Evolutionary conservation across 2,888 invertebrate genomes (phyloP), one percentile per base, ranked within the genome.

Genomic region (Lathronympha strigana): DNA sequence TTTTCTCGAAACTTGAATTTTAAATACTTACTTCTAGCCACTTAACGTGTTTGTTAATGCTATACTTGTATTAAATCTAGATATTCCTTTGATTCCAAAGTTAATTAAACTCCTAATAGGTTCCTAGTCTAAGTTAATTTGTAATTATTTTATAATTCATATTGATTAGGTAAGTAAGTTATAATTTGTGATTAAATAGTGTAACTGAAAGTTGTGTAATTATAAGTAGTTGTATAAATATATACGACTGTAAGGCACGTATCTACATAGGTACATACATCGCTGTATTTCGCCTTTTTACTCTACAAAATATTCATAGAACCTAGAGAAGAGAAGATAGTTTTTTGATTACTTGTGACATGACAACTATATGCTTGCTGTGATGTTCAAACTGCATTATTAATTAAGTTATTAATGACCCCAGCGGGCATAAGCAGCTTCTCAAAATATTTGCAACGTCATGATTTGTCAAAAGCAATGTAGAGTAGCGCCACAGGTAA

Each of bases 81-180:
- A 69, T 73, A 79, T 76, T 79, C 79, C 80, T 81, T 76, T 74
- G 73, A 78, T 81, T 83, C 87, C 87, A 87, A 87, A 87, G 88
- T 74, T 82, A 70, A 70, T 69, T 69, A 70, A 69, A 67, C 63
- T 64, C 77, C 70, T 73, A 68, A 71, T 73, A 67, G 71, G 72
- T 71, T 63, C 63, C 49, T 72, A 70, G 57, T 45, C 63, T 73
- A 68, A 68, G 68, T 71, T 69, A 60, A 57, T 38, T 38, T 43
- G 9, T 50, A 36, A 28, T 53, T 53, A 66, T 15, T 36, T 28
- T 64, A 60, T 53, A 15, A 28, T 38, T 60, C 15, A 33, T 25
- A 25, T 45, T 45, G 25, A 15, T n/a, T n/a, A n/a, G n/a, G 5
- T 60, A 47, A 54, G 28, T 66, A 66, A 66, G 60, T 54, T 61